Evolutionary conservation across 2,797 vertebrate genomes (phyloP), one percentile per base, ranked within the genome.

Genomic region (Anguilla obscura): DNA sequence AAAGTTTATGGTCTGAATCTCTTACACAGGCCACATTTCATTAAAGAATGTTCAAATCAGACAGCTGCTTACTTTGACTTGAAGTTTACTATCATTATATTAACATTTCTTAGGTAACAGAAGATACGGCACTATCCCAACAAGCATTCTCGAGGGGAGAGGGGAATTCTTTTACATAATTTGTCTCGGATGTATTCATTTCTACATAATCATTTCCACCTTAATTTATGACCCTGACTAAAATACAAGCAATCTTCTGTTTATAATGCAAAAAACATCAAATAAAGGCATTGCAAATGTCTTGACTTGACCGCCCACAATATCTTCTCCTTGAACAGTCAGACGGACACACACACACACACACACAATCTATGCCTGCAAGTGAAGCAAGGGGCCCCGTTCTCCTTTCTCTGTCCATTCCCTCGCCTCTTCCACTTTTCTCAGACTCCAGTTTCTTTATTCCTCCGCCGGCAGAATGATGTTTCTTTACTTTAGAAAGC

Each of bases 401-500:
- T 87, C 54, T 69, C 87, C 87, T 63, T 60, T 27, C 69, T 85
- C 85, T 60, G 40, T 88, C 87, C 60, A 85, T 87, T 86, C 80
- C 86, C 76, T 54, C 24, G 85, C 76, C 86, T 83, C 85, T 56
- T 90, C 85, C 84, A 89, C 80, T 89, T 91, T 89, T 86, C 86
- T 83, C 88, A 10, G 87, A 88, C 91, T 93, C 90, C 6, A 87
- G 87, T 92, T 93, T 91, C 93, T 88, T 83, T 33, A 85, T 86
- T 85, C 87, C 85, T 88, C 91, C 88, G 9, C 88, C 91, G 88
- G 90, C 84, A 45, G 92, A 91, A 90, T n/a, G 60, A 58, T 40
- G 89, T 89, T 92, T 91, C 90, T 92, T 90, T 90, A 90, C 89
- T 89, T 91, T 88, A 83, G 89, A 90, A 90, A 91, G 89, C 89